Evolutionary conservation across 2,888 invertebrate genomes (phyloP), one percentile per base, ranked within the genome.

Genomic region (Brachyopa scutellaris): DNA sequence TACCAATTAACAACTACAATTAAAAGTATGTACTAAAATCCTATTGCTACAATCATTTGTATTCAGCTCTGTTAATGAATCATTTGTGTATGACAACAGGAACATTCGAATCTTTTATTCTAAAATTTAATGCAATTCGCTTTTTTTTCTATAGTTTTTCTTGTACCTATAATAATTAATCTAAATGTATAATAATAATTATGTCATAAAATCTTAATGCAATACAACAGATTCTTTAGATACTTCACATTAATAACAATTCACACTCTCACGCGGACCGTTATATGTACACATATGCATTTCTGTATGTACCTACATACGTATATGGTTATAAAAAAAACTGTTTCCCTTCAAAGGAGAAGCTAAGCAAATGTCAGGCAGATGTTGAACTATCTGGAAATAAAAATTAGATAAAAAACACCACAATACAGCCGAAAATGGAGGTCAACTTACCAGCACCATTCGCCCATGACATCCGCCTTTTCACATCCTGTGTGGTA

Each of bases 401-500:
- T 9, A n/a, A 33, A n/a, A 53, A 3, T 38, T 7, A 15, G 11
- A 11, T 8, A 2, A 7, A 7, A 2, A 1, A 0, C 2, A 38
- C 1, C 8, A 8, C 9, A n/a, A 11, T 0, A 3, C 9, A 45
- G 9, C 9, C 1, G 1, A 26, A 11, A 26, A 13, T 2, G n/a
- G n/a, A n/a, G n/a, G n/a, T n/a, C n/a, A 33, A 13, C 62, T 76
- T 59, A 80, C 76, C 69, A 21, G 69, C 61, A 85, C 86, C 86
- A 84, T 87, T 87, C 55, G 87, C 89, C 85, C 89, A 85, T 5
- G 88, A 89, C 77, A 88, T 86, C 42, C 89, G 88, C 72, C 90
- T 87, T 76, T 90, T 90, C 2, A 89, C 87, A 42, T 95, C 94
- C 87, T 95, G 93, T 86, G 96, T 95, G 0, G 97, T 97, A 89